Percentiles rank a stretch among this genome's conserved stretches.
Conservation (phyloP, 37 sponge, comb jelly and placozoan species). For the Crambe crambe region DNA sequence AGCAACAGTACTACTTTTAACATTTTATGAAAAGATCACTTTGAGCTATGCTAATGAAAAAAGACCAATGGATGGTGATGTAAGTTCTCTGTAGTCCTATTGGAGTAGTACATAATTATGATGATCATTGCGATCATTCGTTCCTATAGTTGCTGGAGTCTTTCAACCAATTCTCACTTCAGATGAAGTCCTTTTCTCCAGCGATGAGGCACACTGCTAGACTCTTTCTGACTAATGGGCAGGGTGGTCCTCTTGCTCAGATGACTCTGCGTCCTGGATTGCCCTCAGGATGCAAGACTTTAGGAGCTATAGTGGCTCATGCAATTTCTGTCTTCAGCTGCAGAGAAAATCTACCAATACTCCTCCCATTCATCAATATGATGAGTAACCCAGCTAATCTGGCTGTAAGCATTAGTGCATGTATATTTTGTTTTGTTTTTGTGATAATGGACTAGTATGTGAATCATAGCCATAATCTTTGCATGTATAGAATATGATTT, state of each 20-base stretch:
- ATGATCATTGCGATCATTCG: background rate
- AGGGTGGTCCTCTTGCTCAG: conserved; percentile 43
- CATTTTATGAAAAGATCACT: conserved; percentile 19
- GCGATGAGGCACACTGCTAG: conserved; percentile 28
- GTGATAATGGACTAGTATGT: too few relatives aligned
- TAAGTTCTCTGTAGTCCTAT: background rate
- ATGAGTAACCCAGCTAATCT: conserved; percentile 39
- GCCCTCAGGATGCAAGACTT: conserved; percentile 10
- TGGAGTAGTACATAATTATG: conserved; percentile 6
- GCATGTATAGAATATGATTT: too few relatives aligned
- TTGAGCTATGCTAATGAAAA: background rate
- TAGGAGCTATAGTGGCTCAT: conserved; percentile 55
- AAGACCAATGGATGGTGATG: conserved; percentile 10
- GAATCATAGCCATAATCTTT: too few relatives aligned
- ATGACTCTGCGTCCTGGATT: conserved; percentile 22
- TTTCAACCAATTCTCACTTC: conserved; percentile 9
- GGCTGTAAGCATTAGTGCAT: conserved; percentile 26
- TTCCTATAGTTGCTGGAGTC: background rate
- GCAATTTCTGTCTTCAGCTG: conserved; percentile 31
- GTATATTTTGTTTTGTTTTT: too few relatives aligned
- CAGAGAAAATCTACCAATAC: conserved; percentile 12
- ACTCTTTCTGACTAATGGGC: conserved; percentile 34
- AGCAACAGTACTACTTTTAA: conserved; percentile 10
- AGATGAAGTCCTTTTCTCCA: background rate
- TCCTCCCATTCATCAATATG: conserved; percentile 58